Evolutionary conservation across 2,888 invertebrate genomes (phyloP).

Genomic region (Cryptocephalus moraei): DNA sequence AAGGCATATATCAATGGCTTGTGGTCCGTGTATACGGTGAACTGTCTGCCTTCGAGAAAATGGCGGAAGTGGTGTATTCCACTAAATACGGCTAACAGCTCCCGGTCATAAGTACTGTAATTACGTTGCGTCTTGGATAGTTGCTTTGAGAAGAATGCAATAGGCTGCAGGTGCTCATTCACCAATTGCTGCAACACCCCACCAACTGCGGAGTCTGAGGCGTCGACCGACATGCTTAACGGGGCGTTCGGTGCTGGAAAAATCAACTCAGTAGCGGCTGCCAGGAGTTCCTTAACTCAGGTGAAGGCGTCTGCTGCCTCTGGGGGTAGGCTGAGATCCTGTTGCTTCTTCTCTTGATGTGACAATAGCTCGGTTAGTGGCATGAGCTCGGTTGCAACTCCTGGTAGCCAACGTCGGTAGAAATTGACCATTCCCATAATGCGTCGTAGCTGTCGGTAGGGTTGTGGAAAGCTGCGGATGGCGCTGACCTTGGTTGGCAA

Average conservation of each 20-base stretch:
- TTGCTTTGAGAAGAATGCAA: too few species aligned
- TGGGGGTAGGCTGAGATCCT: neutral
- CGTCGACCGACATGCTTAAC: neutral
- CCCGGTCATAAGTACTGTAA: too few species aligned
- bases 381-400: conserved; percentile 5
- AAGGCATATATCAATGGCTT: too few species aligned
- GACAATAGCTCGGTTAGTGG: conserved; percentile 1
- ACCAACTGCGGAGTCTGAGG: conserved; percentile 12
- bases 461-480: conserved; percentile 1
- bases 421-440: conserved; percentile 15
- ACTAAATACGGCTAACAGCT: too few species aligned
- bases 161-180: too few species aligned
- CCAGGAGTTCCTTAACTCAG: neutral
- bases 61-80: too few species aligned
- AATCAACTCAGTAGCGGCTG: neutral
- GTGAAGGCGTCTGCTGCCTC: neutral
- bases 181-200: too few species aligned
- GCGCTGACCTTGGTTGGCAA: neutral
- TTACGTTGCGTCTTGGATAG: too few species aligned
- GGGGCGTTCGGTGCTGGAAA: neutral
- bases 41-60: too few species aligned
- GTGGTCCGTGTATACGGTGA: too few species aligned
- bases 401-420: conserved; percentile 9
- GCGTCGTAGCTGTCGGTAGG: conserved; percentile 4
- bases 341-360: neutral